Evolutionary conservation across 2,113 vertebrate genomes (phyloP).

Genomic region (Oreotragus oreotragus): DNA sequence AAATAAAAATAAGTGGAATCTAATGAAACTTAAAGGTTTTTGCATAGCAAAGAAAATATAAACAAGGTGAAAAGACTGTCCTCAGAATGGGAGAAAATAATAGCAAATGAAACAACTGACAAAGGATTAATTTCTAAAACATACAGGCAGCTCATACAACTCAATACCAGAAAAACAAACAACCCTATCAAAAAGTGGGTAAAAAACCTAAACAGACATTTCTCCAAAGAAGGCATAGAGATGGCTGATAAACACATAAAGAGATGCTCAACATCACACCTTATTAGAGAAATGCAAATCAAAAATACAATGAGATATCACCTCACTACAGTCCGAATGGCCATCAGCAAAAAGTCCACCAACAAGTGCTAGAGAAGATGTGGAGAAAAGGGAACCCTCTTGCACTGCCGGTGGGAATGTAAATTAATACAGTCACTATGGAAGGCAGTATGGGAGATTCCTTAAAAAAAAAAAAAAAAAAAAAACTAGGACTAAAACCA

Average conservation of each 20-base stretch:
- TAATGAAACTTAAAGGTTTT: neutral
- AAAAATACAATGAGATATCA: neutral
- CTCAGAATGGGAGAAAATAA: neutral
- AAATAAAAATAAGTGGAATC: neutral
- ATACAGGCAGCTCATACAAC: neutral
- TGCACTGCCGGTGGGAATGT: neutral
- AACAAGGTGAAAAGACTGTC: neutral
- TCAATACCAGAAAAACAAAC: neutral
- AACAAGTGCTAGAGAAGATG: neutral
- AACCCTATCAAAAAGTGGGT: neutral
- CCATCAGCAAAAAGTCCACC: neutral
- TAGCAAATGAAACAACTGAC: neutral
- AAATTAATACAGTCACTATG: neutral
- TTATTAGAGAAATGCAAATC: neutral
- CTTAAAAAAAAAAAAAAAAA: neutral
- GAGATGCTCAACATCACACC: neutral
- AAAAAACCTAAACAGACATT: neutral
- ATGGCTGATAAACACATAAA: neutral
- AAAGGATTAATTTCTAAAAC: neutral
- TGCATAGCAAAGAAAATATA: neutral
- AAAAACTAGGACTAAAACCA: neutral
- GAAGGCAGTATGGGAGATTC: neutral
- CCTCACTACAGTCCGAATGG: neutral
- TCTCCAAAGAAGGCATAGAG: neutral
- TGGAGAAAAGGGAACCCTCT: neutral